These are phyloP conservation scores for Engraulis encrasicolus DNA, from an alignment of 2,113 vertebrate genomes.

Conservation along the genomic window DNA sequence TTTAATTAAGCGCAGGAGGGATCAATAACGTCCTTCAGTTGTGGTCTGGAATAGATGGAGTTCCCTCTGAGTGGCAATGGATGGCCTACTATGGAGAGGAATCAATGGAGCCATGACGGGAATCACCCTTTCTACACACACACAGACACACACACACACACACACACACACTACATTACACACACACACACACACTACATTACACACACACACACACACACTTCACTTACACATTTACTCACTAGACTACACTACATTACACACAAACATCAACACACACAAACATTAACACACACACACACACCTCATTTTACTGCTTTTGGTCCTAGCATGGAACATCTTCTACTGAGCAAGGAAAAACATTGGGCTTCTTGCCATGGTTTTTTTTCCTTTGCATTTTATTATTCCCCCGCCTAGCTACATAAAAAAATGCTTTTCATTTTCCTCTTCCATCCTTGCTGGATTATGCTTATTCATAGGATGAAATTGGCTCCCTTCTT, in stretches of 20 bases:
- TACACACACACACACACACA: too few species aligned
- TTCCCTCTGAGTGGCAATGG: slow-evolving; percentile 1
- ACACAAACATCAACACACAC: too few species aligned
- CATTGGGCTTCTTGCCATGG: neutral
- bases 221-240: too few species aligned
- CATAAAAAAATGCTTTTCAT: neutral
- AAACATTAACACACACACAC: too few species aligned
- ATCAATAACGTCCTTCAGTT: slow-evolving; percentile 28
- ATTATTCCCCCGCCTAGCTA: too few species aligned
- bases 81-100: slow-evolving; percentile 6
- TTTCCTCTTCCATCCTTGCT: neutral
- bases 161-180: too few species aligned
- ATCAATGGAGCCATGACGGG: slow-evolving; percentile 15
- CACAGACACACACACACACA: too few species aligned
- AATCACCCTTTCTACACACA: too few species aligned
- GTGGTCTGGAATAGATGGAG: neutral
- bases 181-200: too few species aligned
- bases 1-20: neutral
- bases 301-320: neutral
- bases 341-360: neutral
- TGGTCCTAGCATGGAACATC: neutral
- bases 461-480: neutral
- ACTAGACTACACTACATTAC: too few species aligned
- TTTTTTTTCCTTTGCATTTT: too few species aligned
- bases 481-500: neutral